Base-by-base conservation (phyloP, 2,113 vertebrate genomes). In the Periophthalmus modestus region DNA sequence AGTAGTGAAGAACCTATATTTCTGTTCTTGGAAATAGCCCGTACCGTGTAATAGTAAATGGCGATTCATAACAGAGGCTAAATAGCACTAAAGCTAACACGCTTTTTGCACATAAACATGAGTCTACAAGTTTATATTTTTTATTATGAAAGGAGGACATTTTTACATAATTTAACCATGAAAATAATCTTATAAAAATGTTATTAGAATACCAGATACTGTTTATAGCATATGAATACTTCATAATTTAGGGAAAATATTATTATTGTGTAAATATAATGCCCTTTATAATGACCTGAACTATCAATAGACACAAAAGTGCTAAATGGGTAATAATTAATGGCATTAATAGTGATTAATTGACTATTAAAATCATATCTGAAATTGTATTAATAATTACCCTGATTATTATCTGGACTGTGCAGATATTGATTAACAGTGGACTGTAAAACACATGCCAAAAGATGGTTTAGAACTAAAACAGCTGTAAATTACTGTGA, bases 1-100 rank as follows among this genome's bases (percentile, higher is more conserved):
- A 68, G 15, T 2, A 14, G 19, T 39, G 9, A 47, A 73, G 65
- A 28, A 43, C 33, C 12, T 63, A 61, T 63, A 57, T 67, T 78
- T 43, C 66, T 73, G 55, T 65, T 87, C 86, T 67, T 75, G 83
- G 89, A 85, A 88, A 28, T 89, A 85, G 85, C 66, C 84, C 47
- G 0, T 74, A 69, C 81, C 84, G 67, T 36, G 66, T 63, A 73
- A 75, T 82, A 79, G 72, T 73, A 57, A 68, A 57, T 36, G 33
- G 61, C 28, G 57, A 82, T 82, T 47, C 62, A 39, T 47, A 85
- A 83, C 68, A 73, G 63, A 55, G 77, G 74, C 75, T 34, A 15
- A 9, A 23, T 62, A 47, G 75, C 71, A 9, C 2, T 50, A 67
- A 65, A 33, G 73, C 68, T 23, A 21, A 19, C n/a, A 36, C n/a